Conservation (phyloP, 2,113 vertebrate species). For the Fukomys damarensis region DNA sequence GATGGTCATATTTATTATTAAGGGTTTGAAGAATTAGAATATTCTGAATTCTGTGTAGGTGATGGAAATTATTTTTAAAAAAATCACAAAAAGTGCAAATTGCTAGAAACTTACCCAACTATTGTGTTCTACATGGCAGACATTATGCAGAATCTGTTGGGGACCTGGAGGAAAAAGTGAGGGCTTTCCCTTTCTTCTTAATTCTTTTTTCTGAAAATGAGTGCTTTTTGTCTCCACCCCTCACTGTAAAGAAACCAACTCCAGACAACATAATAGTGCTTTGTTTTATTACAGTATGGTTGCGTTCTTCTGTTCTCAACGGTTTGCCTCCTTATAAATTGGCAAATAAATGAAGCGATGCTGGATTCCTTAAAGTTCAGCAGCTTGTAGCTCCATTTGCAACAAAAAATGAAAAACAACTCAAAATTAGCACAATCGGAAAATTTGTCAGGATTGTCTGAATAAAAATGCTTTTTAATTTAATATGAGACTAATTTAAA, state of each 20-base stretch:
- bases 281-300: conserved; percentile 62
- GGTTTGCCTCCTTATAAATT: conserved; percentile 52
- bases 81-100: conserved; percentile 20
- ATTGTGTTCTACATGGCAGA: neutral
- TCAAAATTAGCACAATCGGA: conserved; percentile 41
- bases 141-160: neutral
- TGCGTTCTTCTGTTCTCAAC: conserved; percentile 38
- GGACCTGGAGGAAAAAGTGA: neutral
- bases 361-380: conserved; percentile 60
- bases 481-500: conserved; percentile 69
- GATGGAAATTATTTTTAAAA: conserved; percentile 13
- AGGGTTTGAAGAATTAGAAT: conserved; percentile 24
- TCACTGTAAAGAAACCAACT: conserved; percentile 60
- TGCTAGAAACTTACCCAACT: neutral
- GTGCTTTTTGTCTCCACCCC: conserved; percentile 51
- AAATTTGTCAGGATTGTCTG: conserved; percentile 63
- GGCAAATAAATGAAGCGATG: neutral
- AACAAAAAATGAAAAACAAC: conserved; percentile 41
- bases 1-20: neutral
- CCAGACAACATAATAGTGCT: conserved; percentile 62
- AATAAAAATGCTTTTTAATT: conserved; percentile 73
- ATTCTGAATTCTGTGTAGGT: conserved; percentile 36
- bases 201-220: conserved; percentile 69
- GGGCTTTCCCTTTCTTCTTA: conserved; percentile 50
- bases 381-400: conserved; percentile 51